phyloP scores from a whole-genome alignment of 2,113 vertebrate species.

The Oryzias melastigma region DNA sequence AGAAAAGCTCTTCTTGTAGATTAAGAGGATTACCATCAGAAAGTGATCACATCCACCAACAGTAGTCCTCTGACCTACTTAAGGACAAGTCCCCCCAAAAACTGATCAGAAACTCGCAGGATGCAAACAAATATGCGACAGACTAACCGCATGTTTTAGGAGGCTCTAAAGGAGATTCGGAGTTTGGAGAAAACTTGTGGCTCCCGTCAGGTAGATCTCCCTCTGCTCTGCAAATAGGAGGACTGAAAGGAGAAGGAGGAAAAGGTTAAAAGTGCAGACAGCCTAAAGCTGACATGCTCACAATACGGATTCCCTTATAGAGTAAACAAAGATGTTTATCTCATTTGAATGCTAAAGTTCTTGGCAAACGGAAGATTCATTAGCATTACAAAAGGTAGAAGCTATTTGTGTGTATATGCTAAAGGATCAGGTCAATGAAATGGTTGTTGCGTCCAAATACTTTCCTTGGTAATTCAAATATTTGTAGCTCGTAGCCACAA shows the following conservation, averaged over 20 bases:
- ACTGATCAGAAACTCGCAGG: slow-evolving; percentile 1
- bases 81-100: slow-evolving; percentile 21
- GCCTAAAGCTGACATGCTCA: not conserved
- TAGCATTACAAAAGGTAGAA: no score
- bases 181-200: slow-evolving; percentile 84
- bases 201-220: slow-evolving; percentile 80
- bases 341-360: not conserved
- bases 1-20: slow-evolving; percentile 37
- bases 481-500: no score
- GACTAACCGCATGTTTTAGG: slow-evolving; percentile 85
- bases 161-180: slow-evolving; percentile 81
- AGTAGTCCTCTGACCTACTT: slow-evolving; percentile 53
- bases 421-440: no score
- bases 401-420: no score
- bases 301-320: no score
- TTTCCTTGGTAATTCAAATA: no score
- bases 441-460: no score
- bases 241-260: slow-evolving; percentile 51
- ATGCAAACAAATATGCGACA: not conserved
- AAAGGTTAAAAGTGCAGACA: not conserved
- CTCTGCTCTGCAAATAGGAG: slow-evolving; percentile 83
- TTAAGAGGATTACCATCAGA: slow-evolving; percentile 56
- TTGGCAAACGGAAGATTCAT: no score
- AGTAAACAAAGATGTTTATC: no score
- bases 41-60: slow-evolving; percentile 26